Evolutionary conservation across 92 coral and sea anemone genomes (phyloP).

Genomic region (Blastomussa wellsi): DNA sequence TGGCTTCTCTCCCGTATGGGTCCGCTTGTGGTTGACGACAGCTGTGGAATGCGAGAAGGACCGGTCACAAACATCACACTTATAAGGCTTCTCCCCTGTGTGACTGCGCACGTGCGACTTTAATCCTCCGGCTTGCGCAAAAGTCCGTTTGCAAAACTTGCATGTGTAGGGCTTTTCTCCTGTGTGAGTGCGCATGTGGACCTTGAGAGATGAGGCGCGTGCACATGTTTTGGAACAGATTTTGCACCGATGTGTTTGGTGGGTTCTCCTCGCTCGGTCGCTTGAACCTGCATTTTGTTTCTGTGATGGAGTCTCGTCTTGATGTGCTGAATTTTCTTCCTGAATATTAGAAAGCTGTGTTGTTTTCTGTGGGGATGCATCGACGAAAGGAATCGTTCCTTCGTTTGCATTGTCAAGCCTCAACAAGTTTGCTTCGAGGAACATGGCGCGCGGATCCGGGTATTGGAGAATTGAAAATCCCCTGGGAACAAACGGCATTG

Average conservation of each 20-base stretch:
- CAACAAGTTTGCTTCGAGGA: conserved; percentile 67
- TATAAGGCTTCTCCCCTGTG: conserved; percentile 77
- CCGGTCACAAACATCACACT: conserved; percentile 66
- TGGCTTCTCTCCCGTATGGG: conserved; percentile 82
- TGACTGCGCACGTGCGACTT: conserved; percentile 66
- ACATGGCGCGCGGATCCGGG: conserved; percentile 68
- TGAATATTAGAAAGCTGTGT: not conserved
- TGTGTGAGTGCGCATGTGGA: conserved; percentile 64
- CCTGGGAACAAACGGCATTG: conserved; percentile 19
- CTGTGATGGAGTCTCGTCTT: conserved; percentile 1
- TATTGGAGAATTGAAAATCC: conserved; percentile 28
- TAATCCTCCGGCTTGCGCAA: conserved; percentile 67
- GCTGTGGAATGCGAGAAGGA: conserved; percentile 80
- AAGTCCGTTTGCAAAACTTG: conserved; percentile 54
- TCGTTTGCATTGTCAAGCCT: conserved; percentile 1
- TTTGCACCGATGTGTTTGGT: conserved; percentile 4
- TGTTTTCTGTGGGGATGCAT: not conserved
- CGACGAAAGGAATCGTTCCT: not conserved
- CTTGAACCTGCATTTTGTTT: no score
- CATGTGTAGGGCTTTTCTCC: conserved; percentile 71
- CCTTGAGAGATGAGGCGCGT: conserved; percentile 67
- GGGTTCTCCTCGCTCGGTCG: not conserved
- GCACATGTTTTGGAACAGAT: conserved; percentile 34
- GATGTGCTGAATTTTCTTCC: not conserved
- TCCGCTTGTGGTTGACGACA: conserved; percentile 70